Evolutionary conservation across 2,797 vertebrate genomes (phyloP), one percentile per base, ranked within the genome.

Genomic region (Melopsittacus undulatus): DNA sequence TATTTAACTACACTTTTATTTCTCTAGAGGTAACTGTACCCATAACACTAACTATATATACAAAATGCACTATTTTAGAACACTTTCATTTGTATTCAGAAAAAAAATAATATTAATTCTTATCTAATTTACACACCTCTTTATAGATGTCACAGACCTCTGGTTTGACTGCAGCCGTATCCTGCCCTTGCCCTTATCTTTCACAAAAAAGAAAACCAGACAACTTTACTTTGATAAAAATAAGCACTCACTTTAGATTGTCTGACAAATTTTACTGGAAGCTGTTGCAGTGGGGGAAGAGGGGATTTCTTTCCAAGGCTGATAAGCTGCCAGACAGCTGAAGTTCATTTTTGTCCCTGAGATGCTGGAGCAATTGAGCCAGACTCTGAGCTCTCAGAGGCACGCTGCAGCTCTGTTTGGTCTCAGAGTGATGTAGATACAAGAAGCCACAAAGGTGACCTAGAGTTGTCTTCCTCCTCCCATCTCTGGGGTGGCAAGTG

Each of bases 401-500:
- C 43, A n/a, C 0, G 0, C 22, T 52, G 52, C 40, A 52, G 11
- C 43, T 30, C 76, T 74, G 42, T 23, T 75, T 69, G 67, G 42
- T 49, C 46, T 75, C 16, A 0, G 42, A 42, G 27, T 0, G 0
- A 64, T 11, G 34, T 34, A 67, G 92, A 83, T n/a, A 70, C 1
- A 52, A 70, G 40, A 93, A 92, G 46, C 57, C 82, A 69, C 57
- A 66, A 89, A 96, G 69, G 75, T 92, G 87, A 92, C 91, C 82
- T 90, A 80, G 54, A 83, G 23, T 26, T 89, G 36, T 36, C 64
- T 93, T 84, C 73, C 38, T 84, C 48, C 66, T 69, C 27, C n/a
- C 32, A 14, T 74, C 90, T 70, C 92, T 42, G 36, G 32, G 72
- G 61, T 13, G 16, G 9, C 46, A 80, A 24, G 57, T 59, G 88